Percentiles rank a stretch among this genome's conserved stretches.
Conservation (phyloP, 2,113 vertebrate species). For the Pelvicachromis taeniatus region DNA sequence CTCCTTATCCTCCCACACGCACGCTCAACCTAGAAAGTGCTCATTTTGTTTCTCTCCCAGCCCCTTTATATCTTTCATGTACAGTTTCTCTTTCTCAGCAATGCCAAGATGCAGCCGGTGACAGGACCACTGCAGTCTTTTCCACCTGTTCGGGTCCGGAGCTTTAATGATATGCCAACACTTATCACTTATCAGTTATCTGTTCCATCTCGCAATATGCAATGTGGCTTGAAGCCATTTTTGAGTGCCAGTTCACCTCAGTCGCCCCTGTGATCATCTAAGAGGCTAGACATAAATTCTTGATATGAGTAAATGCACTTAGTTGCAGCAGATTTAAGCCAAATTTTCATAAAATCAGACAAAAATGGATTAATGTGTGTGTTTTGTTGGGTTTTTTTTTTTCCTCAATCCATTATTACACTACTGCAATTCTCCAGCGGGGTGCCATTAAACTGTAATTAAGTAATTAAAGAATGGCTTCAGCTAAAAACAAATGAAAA, state of each 20-base stretch:
- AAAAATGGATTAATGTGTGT: not conserved
- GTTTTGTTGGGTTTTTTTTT: not conserved
- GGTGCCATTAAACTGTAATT: conserved; percentile 1
- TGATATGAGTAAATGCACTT: not conserved
- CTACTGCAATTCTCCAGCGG: not conserved
- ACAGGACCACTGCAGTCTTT: conserved; percentile 25
- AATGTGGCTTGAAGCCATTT: not conserved
- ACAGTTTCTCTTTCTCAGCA: conserved; percentile 5
- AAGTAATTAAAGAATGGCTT: not conserved
- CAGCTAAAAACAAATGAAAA: not conserved
- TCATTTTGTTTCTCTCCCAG: conserved; percentile 19
- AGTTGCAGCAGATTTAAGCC: not conserved
- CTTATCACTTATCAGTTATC: not conserved
- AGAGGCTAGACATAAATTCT: not conserved
- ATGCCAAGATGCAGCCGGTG: conserved; percentile 12
- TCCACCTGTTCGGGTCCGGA: conserved; percentile 11
- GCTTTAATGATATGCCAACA: not conserved
- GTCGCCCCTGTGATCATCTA: not conserved
- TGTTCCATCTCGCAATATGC: not conserved
- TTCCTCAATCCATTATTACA: not conserved
- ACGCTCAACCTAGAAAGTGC: conserved; percentile 8
- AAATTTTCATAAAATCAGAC: not conserved
- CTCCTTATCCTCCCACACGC: conserved; percentile 17
- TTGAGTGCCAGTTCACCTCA: not conserved
- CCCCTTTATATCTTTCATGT: conserved; percentile 34